Conservation (phyloP, 1,140 invertebrate genomes). For the Zaprionus capensis region DNA sequence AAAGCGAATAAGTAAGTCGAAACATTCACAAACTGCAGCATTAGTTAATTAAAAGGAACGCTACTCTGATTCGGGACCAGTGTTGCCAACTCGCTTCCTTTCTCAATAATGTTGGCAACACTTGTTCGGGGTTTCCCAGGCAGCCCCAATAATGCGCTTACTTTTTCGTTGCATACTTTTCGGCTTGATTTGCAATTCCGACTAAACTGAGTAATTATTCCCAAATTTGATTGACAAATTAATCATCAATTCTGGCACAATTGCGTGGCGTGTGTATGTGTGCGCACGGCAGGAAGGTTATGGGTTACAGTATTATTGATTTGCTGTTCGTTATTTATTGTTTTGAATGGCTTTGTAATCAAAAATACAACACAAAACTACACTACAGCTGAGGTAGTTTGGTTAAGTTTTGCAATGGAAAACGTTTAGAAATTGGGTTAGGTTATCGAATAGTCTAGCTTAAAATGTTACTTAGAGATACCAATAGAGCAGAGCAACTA, state of each 20-base stretch:
- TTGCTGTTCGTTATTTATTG: conserved; percentile 11
- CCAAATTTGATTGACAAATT: conserved; percentile 20
- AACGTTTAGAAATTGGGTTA: conserved; percentile 8
- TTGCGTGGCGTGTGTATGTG: conserved; percentile 21
- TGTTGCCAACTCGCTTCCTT: no score
- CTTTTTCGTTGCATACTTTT: conserved; percentile 54
- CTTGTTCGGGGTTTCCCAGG: not conserved
- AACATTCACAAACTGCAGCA: conserved; percentile 27
- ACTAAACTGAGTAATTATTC: not conserved
- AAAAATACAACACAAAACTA: conserved; percentile 17
- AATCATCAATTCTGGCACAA: conserved; percentile 25
- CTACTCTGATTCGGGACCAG: not conserved
- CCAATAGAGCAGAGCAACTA: conserved; percentile 10
- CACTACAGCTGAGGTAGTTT: conserved; percentile 1
- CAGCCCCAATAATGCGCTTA: not conserved
- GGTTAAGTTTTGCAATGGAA: conserved; percentile 1
- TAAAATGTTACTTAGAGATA: conserved; percentile 23
- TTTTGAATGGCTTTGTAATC: conserved; percentile 27
- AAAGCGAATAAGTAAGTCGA: conserved; percentile 10
- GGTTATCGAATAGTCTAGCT: not conserved
- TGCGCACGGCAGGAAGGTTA: conserved; percentile 76
- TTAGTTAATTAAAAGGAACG: conserved; percentile 13
- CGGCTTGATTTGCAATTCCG: conserved; percentile 21
- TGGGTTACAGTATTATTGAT: conserved; percentile 31
- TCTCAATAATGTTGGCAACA: no score